A percentile compares a stretch with the other conserved stretches of the same genome.
Conservation (phyloP, 2,888 invertebrate genomes). For the Homarus gammarus region DNA sequence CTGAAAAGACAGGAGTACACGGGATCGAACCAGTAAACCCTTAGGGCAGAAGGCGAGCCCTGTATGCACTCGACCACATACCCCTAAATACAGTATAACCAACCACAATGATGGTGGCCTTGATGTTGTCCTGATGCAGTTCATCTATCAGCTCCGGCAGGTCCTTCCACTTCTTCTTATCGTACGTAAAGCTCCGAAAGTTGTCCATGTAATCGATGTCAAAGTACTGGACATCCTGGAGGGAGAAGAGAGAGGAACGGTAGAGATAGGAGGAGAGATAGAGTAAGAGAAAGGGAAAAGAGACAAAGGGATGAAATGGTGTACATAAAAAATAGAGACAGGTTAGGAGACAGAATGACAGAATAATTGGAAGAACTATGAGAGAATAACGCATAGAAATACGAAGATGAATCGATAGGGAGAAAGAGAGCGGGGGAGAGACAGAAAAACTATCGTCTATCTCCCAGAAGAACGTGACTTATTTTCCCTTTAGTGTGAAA, state of each 20-base stretch:
- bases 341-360: background rate
- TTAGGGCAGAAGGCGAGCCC: too few species aligned
- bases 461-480: too few species aligned
- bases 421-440: slow-evolving; percentile 7
- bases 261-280: background rate
- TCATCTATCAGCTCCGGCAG: slow-evolving; percentile 76
- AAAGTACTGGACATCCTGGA: slow-evolving; percentile 83
- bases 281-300: background rate
- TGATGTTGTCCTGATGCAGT: slow-evolving; percentile 73
- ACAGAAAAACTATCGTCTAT: too few species aligned
- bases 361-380: background rate
- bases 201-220: slow-evolving; percentile 80
- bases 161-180: slow-evolving; percentile 76
- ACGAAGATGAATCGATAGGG: background rate
- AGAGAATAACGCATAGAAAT: too few species aligned
- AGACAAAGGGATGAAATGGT: background rate
- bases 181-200: slow-evolving; percentile 78
- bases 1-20: too few species aligned
- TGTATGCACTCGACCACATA: too few species aligned
- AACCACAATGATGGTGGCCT: slow-evolving; percentile 77
- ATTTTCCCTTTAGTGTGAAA: too few species aligned
- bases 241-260: background rate
- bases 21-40: too few species aligned
- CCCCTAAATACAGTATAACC: too few species aligned
- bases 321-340: background rate